These are phyloP conservation scores for Tillus elongatus DNA, from an alignment of 2,888 invertebrate genomes.

Conservation along the genomic window DNA sequence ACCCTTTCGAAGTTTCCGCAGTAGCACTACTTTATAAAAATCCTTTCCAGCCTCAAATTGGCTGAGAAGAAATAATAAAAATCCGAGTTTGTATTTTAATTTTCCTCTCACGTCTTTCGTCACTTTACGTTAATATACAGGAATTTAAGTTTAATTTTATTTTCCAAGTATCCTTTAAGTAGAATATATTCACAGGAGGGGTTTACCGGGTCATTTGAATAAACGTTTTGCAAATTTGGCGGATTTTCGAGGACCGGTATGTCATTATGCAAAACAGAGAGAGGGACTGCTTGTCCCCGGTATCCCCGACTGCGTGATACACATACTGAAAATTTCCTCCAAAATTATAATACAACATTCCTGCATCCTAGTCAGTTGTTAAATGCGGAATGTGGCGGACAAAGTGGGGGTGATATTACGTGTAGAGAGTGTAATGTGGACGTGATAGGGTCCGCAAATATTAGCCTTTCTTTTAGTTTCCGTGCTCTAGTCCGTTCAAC, in stretches of 20 bases:
- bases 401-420: too few relatives aligned
- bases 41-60: too few relatives aligned
- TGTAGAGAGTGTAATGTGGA: too few relatives aligned
- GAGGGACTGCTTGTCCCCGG: too few relatives aligned
- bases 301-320: conserved; percentile 27
- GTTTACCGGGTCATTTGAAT: conserved; percentile 28
- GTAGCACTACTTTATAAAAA: too few relatives aligned
- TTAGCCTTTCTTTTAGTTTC: too few relatives aligned
- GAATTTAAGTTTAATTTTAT: conserved; percentile 26
- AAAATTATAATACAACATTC: too few relatives aligned
- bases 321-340: conserved; percentile 27
- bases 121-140: conserved; percentile 23
- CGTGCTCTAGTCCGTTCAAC: too few relatives aligned
- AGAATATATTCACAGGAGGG: conserved; percentile 21
- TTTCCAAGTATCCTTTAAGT: conserved; percentile 24
- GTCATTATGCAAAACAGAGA: conserved; percentile 32
- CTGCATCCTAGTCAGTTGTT: too few relatives aligned
- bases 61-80: conserved; percentile 2
- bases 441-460: too few relatives aligned
- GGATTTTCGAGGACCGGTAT: conserved; percentile 31
- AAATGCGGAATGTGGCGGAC: too few relatives aligned
- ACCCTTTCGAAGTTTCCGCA: too few relatives aligned
- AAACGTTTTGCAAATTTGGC: conserved; percentile 36
- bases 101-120: conserved; percentile 22
- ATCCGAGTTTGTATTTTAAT: conserved; percentile 14